Conservation (phyloP, 2,797 vertebrate species). For the Sphenodon punctatus region DNA sequence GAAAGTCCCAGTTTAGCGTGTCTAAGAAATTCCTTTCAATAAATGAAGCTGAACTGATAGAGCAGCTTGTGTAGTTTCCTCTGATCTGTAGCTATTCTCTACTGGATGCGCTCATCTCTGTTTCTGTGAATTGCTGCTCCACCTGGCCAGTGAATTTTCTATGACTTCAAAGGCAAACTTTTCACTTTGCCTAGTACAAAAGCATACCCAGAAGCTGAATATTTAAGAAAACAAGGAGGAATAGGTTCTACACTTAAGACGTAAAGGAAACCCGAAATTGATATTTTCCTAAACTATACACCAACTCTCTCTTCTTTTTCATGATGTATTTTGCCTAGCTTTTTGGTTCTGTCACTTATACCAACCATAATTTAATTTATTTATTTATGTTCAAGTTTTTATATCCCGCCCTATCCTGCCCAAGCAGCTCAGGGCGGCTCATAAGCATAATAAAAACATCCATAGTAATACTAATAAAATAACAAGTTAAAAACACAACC, state of each 20-base stretch:
- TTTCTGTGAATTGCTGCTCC: constrained; percentile 48
- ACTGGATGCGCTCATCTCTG: constrained; percentile 46
- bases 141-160: constrained; percentile 52
- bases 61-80: constrained; percentile 52
- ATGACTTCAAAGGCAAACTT: constrained; percentile 67
- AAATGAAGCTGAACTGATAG: constrained; percentile 60
- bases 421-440: no score
- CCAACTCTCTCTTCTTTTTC: rapidly evolving
- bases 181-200: constrained; percentile 58
- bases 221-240: constrained; percentile 26
- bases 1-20: constrained; percentile 38
- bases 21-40: constrained; percentile 60
- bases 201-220: constrained; percentile 42
- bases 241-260: constrained; percentile 55
- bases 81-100: constrained; percentile 61
- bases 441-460: no score
- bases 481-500: background rate
- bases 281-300: background rate
- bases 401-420: no score
- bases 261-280: constrained; percentile 48
- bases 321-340: background rate
- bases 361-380: background rate
- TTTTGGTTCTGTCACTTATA: background rate
- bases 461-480: background rate
- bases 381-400: no score